A percentile compares a stretch with the other conserved stretches of the same genome.
These are phyloP conservation scores for Ctenoplectra terminalis DNA, from an alignment of 1,140 invertebrate species.

Conservation along the genomic window DNA sequence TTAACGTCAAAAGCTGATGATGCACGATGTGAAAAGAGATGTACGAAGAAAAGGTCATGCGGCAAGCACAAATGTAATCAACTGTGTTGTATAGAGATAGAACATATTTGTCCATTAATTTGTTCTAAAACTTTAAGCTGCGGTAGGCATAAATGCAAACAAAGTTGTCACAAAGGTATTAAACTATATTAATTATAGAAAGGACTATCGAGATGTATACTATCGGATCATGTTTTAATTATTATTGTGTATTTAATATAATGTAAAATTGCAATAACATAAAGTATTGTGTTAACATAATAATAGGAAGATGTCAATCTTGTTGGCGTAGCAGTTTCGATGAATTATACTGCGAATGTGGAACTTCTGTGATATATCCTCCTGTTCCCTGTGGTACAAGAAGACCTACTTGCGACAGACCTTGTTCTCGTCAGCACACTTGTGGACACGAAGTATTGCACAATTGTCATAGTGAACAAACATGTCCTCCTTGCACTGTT, in stretches of 20 bases:
- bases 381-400: constrained; percentile 95
- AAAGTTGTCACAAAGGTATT: constrained; percentile 92
- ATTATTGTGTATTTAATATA: not conserved
- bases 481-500: constrained; percentile 97
- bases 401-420: constrained; percentile 89
- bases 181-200: not conserved
- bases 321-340: constrained; percentile 95
- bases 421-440: constrained; percentile 89
- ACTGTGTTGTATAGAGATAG: constrained; percentile 92
- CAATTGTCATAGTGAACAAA: constrained; percentile 87
- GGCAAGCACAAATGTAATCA: constrained; percentile 95
- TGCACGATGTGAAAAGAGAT: constrained; percentile 94
- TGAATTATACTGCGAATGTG: constrained; percentile 96
- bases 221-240: not conserved
- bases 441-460: constrained; percentile 93
- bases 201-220: not conserved
- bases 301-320: constrained; percentile 87
- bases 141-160: constrained; percentile 93
- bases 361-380: constrained; percentile 91
- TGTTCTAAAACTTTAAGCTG: constrained; percentile 93
- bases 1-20: constrained; percentile 88
- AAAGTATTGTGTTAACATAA: not conserved
- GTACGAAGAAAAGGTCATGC: constrained; percentile 91
- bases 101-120: constrained; percentile 92
- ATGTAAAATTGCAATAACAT: too few relatives aligned